A percentile compares a stretch with the other conserved stretches of the same genome.
Conservation (phyloP, 2,888 invertebrate species). For the Ichneumon xanthorius region DNA sequence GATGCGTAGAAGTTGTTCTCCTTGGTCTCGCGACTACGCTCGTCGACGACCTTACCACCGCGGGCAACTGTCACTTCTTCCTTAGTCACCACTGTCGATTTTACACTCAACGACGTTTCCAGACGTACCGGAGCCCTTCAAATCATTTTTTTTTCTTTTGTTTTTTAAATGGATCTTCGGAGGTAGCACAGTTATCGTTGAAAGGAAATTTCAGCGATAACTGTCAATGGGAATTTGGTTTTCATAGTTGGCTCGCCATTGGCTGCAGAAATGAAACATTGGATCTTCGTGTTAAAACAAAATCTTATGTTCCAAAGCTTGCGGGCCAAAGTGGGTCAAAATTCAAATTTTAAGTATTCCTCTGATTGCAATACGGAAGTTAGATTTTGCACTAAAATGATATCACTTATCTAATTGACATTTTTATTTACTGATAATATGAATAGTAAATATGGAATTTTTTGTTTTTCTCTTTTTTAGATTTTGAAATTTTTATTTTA, state of each 20-base stretch:
- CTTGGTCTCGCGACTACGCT: constrained; percentile 89
- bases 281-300: neutral
- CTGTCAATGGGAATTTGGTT: neutral
- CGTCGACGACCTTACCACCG: constrained; percentile 90
- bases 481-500: neutral
- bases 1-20: constrained; percentile 90
- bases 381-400: neutral
- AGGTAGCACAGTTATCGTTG: constrained; percentile 41
- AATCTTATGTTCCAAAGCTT: neutral
- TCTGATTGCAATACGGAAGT: neutral
- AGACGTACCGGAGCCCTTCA: constrained; percentile 88
- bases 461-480: neutral
- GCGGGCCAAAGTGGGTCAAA: neutral
- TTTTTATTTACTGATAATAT: neutral
- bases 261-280: neutral
- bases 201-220: neutral
- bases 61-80: constrained; percentile 90
- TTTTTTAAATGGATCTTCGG: constrained; percentile 28
- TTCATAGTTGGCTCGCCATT: neutral
- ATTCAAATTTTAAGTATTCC: neutral
- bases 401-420: neutral
- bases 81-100: constrained; percentile 89
- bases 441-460: neutral
- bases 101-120: constrained; percentile 90
- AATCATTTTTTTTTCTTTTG: constrained; percentile 62